These are phyloP conservation scores for Globodera rostochiensis DNA, from an alignment of 1,140 invertebrate genomes.

Conservation along the genomic window DNA sequence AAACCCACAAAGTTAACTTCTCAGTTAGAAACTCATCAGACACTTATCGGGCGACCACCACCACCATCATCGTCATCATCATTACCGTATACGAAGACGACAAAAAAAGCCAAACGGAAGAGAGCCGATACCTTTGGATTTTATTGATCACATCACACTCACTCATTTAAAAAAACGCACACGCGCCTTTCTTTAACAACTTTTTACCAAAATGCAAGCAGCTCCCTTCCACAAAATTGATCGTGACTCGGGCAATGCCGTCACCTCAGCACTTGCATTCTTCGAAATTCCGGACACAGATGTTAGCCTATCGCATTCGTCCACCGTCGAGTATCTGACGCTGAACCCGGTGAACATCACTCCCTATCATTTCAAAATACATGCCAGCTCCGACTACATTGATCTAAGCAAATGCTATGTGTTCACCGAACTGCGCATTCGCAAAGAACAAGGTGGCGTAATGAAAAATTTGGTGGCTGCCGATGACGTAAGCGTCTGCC, in stretches of 20 bases:
- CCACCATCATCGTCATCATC: too few species aligned
- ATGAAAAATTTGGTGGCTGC: not conserved
- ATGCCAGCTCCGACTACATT: constrained; percentile 8
- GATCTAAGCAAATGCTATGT: constrained; percentile 20
- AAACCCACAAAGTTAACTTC: too few species aligned
- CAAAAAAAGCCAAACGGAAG: too few species aligned
- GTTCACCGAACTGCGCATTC: constrained; percentile 10
- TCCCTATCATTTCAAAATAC: constrained; percentile 28
- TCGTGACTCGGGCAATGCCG: constrained; percentile 7
- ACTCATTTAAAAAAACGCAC: too few species aligned
- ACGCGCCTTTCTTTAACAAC: too few species aligned
- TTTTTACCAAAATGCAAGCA: not conserved
- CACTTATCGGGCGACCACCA: too few species aligned
- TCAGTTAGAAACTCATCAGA: too few species aligned
- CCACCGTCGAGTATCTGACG: constrained; percentile 2
- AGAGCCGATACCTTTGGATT: not conserved
- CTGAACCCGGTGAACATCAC: constrained; percentile 14
- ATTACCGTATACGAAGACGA: too few species aligned
- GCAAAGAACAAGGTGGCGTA: constrained; percentile 11
- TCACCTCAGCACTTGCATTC: constrained; percentile 6
- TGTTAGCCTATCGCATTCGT: constrained; percentile 3
- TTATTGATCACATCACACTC: not conserved
- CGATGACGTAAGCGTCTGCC: constrained; percentile 6
- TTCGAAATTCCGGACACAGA: constrained; percentile 23
- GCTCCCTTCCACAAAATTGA: constrained; percentile 15